Evolutionary conservation across 1,140 invertebrate genomes (phyloP).

Genomic region (Drosophila arizonae): DNA sequence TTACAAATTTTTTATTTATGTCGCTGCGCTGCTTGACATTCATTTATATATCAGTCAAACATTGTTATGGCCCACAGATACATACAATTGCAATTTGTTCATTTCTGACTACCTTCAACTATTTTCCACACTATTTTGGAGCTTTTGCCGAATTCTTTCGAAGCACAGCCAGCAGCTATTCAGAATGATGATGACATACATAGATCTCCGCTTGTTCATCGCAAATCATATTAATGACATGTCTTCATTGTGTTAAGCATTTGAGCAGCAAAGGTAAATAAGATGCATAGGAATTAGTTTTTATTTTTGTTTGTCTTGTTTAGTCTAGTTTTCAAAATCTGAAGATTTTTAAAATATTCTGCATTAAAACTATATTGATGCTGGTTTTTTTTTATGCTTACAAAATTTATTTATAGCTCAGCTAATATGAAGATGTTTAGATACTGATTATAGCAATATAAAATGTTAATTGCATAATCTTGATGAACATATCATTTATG

Average conservation of each 20-base stretch:
- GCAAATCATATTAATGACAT: constrained; percentile 24
- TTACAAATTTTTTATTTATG: constrained; percentile 77
- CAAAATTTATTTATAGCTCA: background rate
- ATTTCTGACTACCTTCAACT: constrained; percentile 37
- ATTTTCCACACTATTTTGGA: constrained; percentile 28
- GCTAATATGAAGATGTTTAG: too few species aligned
- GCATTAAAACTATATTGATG: background rate
- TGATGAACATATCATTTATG: too few species aligned
- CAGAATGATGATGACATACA: constrained; percentile 45
- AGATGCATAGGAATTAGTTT: background rate
- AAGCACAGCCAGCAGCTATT: constrained; percentile 15
- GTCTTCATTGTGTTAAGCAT: constrained; percentile 29
- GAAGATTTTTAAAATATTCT: too few species aligned
- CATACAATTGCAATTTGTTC: constrained; percentile 22
- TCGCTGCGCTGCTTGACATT: constrained; percentile 66
- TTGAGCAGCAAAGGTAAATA: constrained; percentile 16
- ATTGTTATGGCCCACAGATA: constrained; percentile 38
- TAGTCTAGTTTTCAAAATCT: too few species aligned
- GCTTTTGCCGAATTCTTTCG: constrained; percentile 13
- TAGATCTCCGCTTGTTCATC: background rate
- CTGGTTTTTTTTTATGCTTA: background rate
- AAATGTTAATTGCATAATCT: too few species aligned
- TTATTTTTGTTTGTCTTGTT: too few species aligned
- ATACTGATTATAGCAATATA: too few species aligned
- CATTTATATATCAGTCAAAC: constrained; percentile 74